Conservation (phyloP, 2,797 vertebrate genomes). For the Petrocephalus schoutedeni region DNA sequence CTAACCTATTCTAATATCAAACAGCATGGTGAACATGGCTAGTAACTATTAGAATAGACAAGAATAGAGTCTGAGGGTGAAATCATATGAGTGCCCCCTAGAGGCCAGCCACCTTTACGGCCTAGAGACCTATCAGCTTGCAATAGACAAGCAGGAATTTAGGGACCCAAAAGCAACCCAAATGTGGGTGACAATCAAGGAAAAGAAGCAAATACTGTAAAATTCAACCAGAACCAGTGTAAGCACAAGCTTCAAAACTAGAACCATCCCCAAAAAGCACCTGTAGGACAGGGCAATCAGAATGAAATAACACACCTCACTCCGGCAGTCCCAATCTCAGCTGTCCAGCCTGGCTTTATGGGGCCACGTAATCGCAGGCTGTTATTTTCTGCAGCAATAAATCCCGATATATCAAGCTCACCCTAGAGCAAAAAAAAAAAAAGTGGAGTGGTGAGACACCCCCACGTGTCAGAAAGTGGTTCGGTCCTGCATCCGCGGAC, state of each 20-base stretch:
- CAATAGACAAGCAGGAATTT: not conserved
- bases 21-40: not conserved
- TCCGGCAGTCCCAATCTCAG: not conserved
- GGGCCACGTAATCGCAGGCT: not conserved
- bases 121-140: not conserved
- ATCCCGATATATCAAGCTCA: not conserved
- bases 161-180: not conserved
- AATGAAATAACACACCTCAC: not conserved
- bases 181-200: not conserved
- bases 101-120: not conserved
- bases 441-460: not conserved
- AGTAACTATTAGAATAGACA: not conserved
- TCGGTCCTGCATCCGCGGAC: not conserved
- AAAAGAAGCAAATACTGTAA: not conserved
- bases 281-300: not conserved
- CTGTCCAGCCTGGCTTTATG: not conserved
- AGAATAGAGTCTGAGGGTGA: not conserved
- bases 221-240: not conserved
- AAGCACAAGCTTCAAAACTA: not conserved
- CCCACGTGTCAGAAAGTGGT: not conserved
- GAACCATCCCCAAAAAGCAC: not conserved
- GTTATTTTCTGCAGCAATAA: conserved; percentile 2
- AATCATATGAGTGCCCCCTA: not conserved
- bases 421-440: not conserved
- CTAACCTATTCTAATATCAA: not conserved